Evolutionary conservation across 2,888 invertebrate species (phyloP).

Genomic region (Mythimna ferrago): DNA sequence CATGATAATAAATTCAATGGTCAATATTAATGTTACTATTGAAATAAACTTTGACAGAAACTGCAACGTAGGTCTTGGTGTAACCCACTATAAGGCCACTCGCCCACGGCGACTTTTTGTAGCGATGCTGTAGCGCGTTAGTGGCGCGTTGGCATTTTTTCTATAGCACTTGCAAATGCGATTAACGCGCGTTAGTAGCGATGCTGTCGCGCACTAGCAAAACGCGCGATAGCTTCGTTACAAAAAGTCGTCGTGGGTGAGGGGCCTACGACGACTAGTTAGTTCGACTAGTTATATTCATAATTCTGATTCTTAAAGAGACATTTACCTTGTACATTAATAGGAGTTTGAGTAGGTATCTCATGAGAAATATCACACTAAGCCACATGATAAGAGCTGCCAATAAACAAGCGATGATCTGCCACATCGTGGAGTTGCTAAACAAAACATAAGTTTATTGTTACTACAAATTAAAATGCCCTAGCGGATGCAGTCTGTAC

Average conservation of each 20-base stretch:
- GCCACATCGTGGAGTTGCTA: conserved; percentile 93
- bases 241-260: no score
- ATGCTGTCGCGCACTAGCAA: no score
- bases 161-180: no score
- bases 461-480: conserved; percentile 27
- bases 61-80: not conserved
- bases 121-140: no score
- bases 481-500: not conserved
- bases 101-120: no score
- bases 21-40: no score
- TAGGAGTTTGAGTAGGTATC: conserved; percentile 96
- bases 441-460: conserved; percentile 52
- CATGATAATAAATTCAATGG: no score
- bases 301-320: conserved; percentile 2
- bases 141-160: no score
- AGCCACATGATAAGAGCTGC: conserved; percentile 97
- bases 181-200: no score
- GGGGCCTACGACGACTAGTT: no score
- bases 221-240: no score
- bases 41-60: not conserved
- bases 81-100: not conserved
- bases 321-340: conserved; percentile 95
- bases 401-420: conserved; percentile 93
- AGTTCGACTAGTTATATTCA: not conserved
- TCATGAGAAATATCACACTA: conserved; percentile 95